Percentiles rank a stretch among this genome's conserved stretches.
Evolutionary conservation across 2,888 invertebrate genomes (phyloP).

Genomic region (Pristionchus japonicus): DNA sequence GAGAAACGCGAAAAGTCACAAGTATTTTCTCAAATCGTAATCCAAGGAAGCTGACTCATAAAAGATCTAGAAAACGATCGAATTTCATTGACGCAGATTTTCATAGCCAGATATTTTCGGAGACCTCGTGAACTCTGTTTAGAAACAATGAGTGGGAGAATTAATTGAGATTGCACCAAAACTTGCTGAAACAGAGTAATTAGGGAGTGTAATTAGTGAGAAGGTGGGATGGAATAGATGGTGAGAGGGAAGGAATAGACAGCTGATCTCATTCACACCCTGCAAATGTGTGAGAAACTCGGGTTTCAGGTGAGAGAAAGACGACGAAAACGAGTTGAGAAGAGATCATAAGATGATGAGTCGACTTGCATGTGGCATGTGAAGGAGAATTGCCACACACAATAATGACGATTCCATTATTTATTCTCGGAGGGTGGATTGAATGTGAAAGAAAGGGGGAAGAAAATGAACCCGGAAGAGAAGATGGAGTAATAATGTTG

Average conservation of each 20-base stretch:
- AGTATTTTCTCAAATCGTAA: constrained; percentile 18
- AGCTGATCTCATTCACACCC: constrained; percentile 1
- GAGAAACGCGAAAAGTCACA: not conserved
- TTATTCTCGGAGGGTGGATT: not conserved
- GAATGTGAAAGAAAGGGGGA: not conserved
- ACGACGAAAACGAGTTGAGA: not conserved
- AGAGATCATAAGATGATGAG: not conserved
- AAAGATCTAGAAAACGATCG: not conserved
- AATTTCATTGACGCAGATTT: not conserved
- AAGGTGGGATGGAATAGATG: not conserved
- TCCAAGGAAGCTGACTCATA: not conserved
- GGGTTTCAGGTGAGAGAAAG: constrained; percentile 3
- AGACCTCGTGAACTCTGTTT: not conserved
- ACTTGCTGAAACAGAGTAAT: not conserved
- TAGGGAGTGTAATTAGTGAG: not conserved
- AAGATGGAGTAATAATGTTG: not conserved
- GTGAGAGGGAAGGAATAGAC: not conserved
- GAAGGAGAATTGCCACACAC: not conserved
- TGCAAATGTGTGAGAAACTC: constrained; percentile 8
- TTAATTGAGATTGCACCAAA: not conserved
- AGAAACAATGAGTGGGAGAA: not conserved
- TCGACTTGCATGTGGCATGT: not conserved
- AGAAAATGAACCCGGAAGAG: not conserved
- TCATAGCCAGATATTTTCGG: not conserved
- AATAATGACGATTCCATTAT: not conserved